Evolutionary conservation across 2,888 invertebrate species (phyloP), one percentile per base, ranked within the genome.

Genomic region (Apodemia zela): DNA sequence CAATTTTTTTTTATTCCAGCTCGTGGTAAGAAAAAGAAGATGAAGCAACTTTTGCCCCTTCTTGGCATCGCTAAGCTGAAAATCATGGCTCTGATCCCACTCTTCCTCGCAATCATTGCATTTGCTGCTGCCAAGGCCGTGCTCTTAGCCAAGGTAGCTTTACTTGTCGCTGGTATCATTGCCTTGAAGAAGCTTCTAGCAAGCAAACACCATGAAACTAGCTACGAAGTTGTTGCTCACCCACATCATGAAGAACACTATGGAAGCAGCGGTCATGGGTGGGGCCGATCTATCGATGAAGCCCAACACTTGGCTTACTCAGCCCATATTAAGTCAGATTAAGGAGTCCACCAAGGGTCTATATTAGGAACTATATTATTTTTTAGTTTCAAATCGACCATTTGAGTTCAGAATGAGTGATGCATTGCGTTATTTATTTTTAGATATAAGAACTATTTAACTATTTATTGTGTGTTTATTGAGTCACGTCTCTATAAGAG

Each of bases 71-170:
- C 97, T 76, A 96, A 96, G 81, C 84, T 97, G 78, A 97, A 97
- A 92, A 95, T 91, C 72, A 95, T 95, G 67, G 94, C 95, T 29
- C 92, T 97, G 68, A 94, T 96, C 73, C 97, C 96, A 35, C 88
- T 97, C 70, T 94, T 95, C 75, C 93, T 97, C 64, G 97, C 81
- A 60, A 89, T 91, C 77, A 94, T 97, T 72, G 97, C 96, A 29
- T 92, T 97, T 64, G 93, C 96, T 61, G 96, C 97, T n/a, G 95
- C 97, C 88, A 97, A 97, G 89, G 97, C 97, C 51, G 93, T 97
- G 65, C 89, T 97, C 68, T 93, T 97, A 73, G 96, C 96, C 80
- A 97, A 97, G 93, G 93, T 97, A 74, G 94, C 97, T 0, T 93
- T 97, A 49, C 93, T 96, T 59, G 93, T 97, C 69, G 94, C 96